A percentile compares a stretch with the other conserved stretches of the same genome.
Conservation (phyloP, 2,888 invertebrate genomes). For the Timandra comae region DNA sequence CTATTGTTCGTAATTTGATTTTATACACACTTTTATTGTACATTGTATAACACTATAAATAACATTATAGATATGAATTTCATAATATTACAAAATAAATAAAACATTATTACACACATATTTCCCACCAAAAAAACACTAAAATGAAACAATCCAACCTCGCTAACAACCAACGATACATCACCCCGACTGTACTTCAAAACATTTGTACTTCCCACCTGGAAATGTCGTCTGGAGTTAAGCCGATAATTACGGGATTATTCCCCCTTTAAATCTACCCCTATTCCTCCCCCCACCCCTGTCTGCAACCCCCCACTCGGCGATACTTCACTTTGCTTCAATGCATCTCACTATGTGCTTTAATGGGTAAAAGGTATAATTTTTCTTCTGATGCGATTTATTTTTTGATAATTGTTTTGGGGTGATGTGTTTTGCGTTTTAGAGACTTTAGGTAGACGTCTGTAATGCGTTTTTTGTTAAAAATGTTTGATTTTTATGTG, state of each 20-base stretch:
- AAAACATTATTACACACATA: background rate
- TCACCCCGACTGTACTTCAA: slow-evolving; percentile 29
- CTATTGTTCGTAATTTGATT: too few species aligned
- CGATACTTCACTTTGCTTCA: slow-evolving; percentile 56
- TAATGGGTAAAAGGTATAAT: slow-evolving; percentile 69
- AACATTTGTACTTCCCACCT: slow-evolving; percentile 54
- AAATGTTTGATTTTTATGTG: too few species aligned
- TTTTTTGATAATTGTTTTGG: slow-evolving; percentile 54
- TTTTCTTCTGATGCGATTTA: slow-evolving; percentile 62
- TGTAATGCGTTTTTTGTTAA: too few species aligned
- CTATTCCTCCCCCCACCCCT: slow-evolving; percentile 20
- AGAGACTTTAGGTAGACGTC: too few species aligned
- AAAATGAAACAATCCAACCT: background rate
- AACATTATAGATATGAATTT: too few species aligned
- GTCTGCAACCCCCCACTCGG: slow-evolving; percentile 28
- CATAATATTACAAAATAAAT: background rate
- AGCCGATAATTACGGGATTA: slow-evolving; percentile 76
- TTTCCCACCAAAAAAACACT: background rate
- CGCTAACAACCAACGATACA: slow-evolving; percentile 1
- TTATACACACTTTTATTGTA: too few species aligned
- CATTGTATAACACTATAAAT: too few species aligned
- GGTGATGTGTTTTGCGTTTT: slow-evolving; percentile 25
- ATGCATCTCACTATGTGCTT: slow-evolving; percentile 62
- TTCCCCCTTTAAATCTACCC: too few species aligned
- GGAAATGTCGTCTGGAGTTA: slow-evolving; percentile 70